These are phyloP conservation scores for Ephestia elutella DNA, from an alignment of 1,140 invertebrate genomes.

Conservation along the genomic window DNA sequence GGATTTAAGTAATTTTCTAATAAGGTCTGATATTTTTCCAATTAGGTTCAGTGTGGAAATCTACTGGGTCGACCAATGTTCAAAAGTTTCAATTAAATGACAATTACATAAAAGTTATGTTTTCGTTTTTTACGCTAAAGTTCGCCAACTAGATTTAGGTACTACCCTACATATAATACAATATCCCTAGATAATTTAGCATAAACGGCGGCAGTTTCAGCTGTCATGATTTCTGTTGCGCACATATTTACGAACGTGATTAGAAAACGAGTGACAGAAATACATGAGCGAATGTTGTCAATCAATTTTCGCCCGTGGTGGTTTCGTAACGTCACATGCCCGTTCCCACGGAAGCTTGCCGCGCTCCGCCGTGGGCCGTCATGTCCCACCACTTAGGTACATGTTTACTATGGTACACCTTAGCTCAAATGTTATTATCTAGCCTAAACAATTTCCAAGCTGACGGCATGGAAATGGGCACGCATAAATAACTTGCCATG, in stretches of 20 bases:
- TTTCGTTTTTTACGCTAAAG: too few relatives aligned
- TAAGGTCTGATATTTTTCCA: too few relatives aligned
- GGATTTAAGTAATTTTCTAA: too few relatives aligned
- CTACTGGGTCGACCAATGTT: too few relatives aligned
- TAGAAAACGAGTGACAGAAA: conserved; percentile 3
- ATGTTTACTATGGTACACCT: conserved; percentile 67
- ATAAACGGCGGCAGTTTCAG: neutral
- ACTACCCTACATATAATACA: too few relatives aligned
- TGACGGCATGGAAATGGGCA: conserved; percentile 60
- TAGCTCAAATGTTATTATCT: conserved; percentile 67
- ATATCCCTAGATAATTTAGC: too few relatives aligned
- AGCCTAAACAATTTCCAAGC: conserved; percentile 59
- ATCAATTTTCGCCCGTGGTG: conserved; percentile 68
- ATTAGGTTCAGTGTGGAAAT: too few relatives aligned
- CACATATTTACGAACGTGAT: neutral
- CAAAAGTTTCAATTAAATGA: too few relatives aligned
- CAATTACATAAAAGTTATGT: too few relatives aligned
- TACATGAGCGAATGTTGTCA: conserved; percentile 34
- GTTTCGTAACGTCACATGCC: conserved; percentile 66
- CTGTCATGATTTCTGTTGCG: neutral
- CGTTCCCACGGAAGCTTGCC: conserved; percentile 71
- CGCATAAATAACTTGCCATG: conserved; percentile 51
- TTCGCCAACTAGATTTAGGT: too few relatives aligned
- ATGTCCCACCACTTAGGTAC: conserved; percentile 63
- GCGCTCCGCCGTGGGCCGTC: conserved; percentile 62